phyloP scores from a whole-genome alignment of 2,888 invertebrate genomes.

The Escarpia spicata region DNA sequence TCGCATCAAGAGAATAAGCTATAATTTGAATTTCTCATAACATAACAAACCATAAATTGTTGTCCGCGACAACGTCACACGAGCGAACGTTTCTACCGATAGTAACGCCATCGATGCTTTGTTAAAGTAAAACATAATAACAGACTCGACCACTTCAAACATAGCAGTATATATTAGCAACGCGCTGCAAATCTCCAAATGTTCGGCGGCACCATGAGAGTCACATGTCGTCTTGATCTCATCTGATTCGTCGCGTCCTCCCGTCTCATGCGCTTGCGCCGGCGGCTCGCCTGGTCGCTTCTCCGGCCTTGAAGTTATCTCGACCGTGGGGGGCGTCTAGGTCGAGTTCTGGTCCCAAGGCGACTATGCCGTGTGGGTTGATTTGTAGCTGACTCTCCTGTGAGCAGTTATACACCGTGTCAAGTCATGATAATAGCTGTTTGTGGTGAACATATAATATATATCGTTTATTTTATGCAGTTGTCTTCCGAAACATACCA shows the following conservation, averaged over 20 bases:
- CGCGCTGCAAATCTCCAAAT: background rate
- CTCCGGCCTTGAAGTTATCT: slow-evolving; percentile 33
- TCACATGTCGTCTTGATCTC: background rate
- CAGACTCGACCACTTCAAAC: background rate
- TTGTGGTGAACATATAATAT: background rate
- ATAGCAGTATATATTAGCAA: background rate
- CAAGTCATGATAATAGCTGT: background rate
- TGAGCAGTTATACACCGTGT: slow-evolving; percentile 19
- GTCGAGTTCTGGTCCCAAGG: slow-evolving; percentile 54
- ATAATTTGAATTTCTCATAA: background rate
- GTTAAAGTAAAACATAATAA: background rate
- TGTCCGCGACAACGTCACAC: background rate
- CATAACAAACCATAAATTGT: background rate
- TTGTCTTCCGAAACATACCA: background rate
- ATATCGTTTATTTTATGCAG: background rate
- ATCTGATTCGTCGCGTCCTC: background rate
- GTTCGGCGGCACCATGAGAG: background rate
- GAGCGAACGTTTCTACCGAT: background rate
- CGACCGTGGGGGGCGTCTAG: slow-evolving; percentile 48
- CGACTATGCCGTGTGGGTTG: slow-evolving; percentile 53
- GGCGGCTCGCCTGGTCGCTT: background rate
- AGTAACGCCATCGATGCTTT: background rate
- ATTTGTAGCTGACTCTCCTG: slow-evolving; percentile 49
- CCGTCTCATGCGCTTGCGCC: background rate
- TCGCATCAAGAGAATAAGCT: background rate